These are phyloP conservation scores for Elymnias hypermnestra DNA, from an alignment of 1,140 invertebrate genomes.

Conservation along the genomic window DNA sequence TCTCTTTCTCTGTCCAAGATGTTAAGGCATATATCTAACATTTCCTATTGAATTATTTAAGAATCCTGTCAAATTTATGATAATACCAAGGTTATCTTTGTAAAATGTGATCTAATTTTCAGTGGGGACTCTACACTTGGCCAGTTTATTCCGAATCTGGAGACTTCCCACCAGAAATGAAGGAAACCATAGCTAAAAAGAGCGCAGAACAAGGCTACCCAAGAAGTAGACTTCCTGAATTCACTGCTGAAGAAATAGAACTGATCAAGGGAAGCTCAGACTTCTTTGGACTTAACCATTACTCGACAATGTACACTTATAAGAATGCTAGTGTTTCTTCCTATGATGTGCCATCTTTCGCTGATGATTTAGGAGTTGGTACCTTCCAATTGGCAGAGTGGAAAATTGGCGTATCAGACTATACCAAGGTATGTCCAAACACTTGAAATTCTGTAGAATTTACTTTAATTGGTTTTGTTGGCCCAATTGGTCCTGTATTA, in stretches of 20 bases:
- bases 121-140: neutral
- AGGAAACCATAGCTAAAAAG: slow-evolving; percentile 32
- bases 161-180: too few species aligned
- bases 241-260: slow-evolving; percentile 37
- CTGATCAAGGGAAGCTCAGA: slow-evolving; percentile 59
- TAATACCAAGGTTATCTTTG: too few species aligned
- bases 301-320: slow-evolving; percentile 48
- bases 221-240: slow-evolving; percentile 51
- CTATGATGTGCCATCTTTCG: slow-evolving; percentile 13
- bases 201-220: too few species aligned
- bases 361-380: slow-evolving; percentile 14
- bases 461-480: too few species aligned
- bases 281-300: slow-evolving; percentile 78
- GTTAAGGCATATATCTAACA: too few species aligned
- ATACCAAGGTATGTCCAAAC: slow-evolving; percentile 7
- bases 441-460: too few species aligned
- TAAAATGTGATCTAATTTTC: too few species aligned
- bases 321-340: slow-evolving; percentile 22
- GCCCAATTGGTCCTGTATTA: too few species aligned
- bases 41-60: too few species aligned
- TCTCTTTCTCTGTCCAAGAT: too few species aligned
- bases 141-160: too few species aligned
- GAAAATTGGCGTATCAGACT: slow-evolving; percentile 9
- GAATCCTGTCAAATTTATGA: too few species aligned
- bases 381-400: slow-evolving; percentile 20